Conservation (phyloP, 1,140 invertebrate species). For the Whitmania pigra region DNA sequence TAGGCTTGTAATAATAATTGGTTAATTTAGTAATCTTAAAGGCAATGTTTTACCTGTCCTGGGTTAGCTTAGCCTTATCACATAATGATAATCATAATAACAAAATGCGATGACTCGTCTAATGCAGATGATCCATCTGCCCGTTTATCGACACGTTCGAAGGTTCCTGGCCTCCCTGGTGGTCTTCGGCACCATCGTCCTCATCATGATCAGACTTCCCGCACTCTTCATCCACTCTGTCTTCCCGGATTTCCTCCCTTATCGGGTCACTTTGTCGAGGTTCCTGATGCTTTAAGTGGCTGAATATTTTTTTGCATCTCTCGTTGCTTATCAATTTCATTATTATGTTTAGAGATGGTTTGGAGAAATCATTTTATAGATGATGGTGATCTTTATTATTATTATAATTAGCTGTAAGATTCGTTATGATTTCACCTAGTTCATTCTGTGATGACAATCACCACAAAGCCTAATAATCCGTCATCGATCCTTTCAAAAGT, state of each 20-base stretch:
- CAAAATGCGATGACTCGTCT: not conserved
- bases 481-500: not conserved
- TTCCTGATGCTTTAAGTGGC: constrained; percentile 27
- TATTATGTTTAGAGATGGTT: not conserved
- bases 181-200: constrained; percentile 85
- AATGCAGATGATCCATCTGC: constrained; percentile 87
- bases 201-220: constrained; percentile 90
- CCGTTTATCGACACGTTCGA: constrained; percentile 75
- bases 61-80: not conserved
- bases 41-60: not conserved
- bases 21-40: too few species aligned
- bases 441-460: not conserved
- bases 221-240: constrained; percentile 69
- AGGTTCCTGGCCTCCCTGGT: constrained; percentile 80
- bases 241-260: constrained; percentile 79
- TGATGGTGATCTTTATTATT: not conserved
- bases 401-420: not conserved
- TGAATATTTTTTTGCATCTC: too few species aligned
- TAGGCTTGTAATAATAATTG: too few species aligned
- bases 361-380: not conserved
- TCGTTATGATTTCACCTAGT: too few species aligned
- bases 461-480: not conserved
- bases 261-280: constrained; percentile 61
- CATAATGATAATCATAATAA: not conserved
- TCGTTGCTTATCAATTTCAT: too few species aligned